A percentile compares a stretch with the other conserved stretches of the same genome.
Conservation (phyloP, 2,888 invertebrate genomes). For the Dasysyrphus tricinctus region DNA sequence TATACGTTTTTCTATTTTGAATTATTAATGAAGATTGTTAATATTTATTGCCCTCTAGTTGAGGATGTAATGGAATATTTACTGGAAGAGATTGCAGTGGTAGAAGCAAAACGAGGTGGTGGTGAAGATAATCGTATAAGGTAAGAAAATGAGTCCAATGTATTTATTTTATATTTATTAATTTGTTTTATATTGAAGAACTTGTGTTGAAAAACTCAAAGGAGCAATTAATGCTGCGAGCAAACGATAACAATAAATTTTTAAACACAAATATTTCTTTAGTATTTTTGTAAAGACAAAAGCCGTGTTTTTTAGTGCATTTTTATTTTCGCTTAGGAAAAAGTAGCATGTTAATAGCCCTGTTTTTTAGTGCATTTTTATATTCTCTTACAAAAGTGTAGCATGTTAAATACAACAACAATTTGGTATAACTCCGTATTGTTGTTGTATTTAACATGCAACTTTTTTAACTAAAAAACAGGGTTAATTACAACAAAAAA, state of each 20-base stretch:
- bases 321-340: too few species aligned
- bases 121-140: conserved; percentile 82
- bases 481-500: too few species aligned
- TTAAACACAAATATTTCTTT: neutral
- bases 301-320: too few species aligned
- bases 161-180: neutral
- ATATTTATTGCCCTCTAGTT: conserved; percentile 78
- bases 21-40: conserved; percentile 80
- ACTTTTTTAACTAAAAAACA: too few species aligned
- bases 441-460: too few species aligned
- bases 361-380: too few species aligned
- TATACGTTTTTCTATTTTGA: conserved; percentile 82
- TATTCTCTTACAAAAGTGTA: too few species aligned
- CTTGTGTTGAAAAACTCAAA: conserved; percentile 63
- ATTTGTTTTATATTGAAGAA: conserved; percentile 33
- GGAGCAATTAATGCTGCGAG: conserved; percentile 61
- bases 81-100: conserved; percentile 79
- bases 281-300: too few species aligned
- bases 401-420: too few species aligned
- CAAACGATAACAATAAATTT: conserved; percentile 14
- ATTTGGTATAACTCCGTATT: too few species aligned
- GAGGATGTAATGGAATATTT: conserved; percentile 79
- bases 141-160: conserved; percentile 1
- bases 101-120: conserved; percentile 81
- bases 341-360: too few species aligned